Evolutionary conservation across 2,113 vertebrate genomes (phyloP), one percentile per base, ranked within the genome.

Genomic region (Acanthisitta chloris): DNA sequence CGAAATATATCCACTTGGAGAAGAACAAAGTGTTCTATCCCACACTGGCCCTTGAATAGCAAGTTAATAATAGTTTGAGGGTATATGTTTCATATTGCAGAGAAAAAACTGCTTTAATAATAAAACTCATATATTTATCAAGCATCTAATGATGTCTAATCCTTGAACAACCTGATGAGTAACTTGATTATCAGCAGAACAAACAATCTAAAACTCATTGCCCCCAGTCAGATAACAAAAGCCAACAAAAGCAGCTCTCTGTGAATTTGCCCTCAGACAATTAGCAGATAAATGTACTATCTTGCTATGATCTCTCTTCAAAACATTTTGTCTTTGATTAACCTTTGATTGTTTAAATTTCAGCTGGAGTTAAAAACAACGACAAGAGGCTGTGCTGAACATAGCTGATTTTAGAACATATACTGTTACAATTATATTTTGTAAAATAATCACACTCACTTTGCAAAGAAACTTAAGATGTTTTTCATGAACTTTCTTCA

Each of bases 301-400:
- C 84, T 70, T 87, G 19, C 54, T 77, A 78, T 45, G 51, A 97
- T 92, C 77, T 86, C 31, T 62, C 48, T 84, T 94, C 59, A 92
- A 87, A 96, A 90, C 36, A 85, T 55, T 96, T 95, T 95, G 64
- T 62, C 80, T 97, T 94, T 94, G 78, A 94, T 94, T 94, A 92
- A 97, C 86, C 57, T 96, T 96, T 95, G 87, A 94, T 92, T 95
- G 46, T 97, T 95, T 85, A 87, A 92, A 93, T 96, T 96, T 96
- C 62, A 83, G 10, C 29, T 82, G 31, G 51, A 87, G 42, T 85
- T 78, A 58, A 59, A 95, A 91, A 55, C 20, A 55, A n/a, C 2
- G 10, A 66, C 29, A 85, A 84, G 16, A 17, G 71, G 8, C 31
- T 90, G 17, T 31, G 36, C 25, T 73, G 46, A 91, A 69, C 17